A percentile compares a stretch with the other conserved stretches of the same genome.
Conservation (phyloP, 2,113 vertebrate genomes). For the Cebidichthys violaceus region DNA sequence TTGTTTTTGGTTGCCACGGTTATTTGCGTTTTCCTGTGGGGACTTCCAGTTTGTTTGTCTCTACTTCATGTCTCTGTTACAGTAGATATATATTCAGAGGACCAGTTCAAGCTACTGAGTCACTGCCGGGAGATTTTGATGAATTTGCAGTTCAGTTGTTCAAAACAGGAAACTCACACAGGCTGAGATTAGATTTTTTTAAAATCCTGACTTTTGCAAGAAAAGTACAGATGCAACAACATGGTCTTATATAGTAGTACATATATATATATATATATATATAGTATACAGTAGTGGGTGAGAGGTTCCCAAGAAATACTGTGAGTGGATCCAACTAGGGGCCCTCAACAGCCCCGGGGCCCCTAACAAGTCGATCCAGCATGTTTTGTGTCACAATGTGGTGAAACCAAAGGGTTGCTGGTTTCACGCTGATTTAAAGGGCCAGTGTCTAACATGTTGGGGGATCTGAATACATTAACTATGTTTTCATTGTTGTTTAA, state of each 20-base stretch:
- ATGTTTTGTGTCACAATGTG: not conserved
- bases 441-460: not conserved
- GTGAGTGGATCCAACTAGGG: not conserved
- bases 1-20: not conserved
- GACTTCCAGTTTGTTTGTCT: not conserved
- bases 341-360: not conserved
- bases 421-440: not conserved
- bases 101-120: conserved; percentile 34
- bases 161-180: conserved; percentile 69
- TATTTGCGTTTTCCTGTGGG: not conserved
- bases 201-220: not conserved
- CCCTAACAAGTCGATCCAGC: conserved; percentile 18
- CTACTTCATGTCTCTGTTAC: too few species aligned
- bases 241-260: not conserved
- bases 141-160: conserved; percentile 50
- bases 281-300: not conserved
- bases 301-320: not conserved
- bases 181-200: conserved; percentile 5
- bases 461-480: too few species aligned
- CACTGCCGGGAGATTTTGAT: conserved; percentile 55
- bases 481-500: too few species aligned
- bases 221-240: not conserved
- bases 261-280: not conserved
- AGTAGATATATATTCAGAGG: too few species aligned
- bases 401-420: not conserved